Percentiles rank a stretch among this genome's conserved stretches.
Conservation (phyloP, 2,113 vertebrate species). For the Apistogramma diplotaenia region DNA sequence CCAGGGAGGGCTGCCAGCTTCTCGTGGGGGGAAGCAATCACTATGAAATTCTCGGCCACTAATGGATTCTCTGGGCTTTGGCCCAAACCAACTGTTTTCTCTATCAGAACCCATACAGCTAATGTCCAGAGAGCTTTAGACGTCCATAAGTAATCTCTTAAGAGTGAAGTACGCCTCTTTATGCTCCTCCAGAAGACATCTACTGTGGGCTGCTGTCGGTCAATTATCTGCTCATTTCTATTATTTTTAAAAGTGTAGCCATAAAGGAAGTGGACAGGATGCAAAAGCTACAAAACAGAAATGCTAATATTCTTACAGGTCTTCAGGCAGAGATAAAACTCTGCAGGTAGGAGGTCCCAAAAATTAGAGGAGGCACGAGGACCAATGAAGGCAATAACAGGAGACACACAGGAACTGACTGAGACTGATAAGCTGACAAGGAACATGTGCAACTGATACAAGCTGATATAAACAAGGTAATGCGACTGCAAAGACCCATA, state of each 20-base stretch:
- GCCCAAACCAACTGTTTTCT: not conserved
- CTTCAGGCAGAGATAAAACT: too few relatives aligned
- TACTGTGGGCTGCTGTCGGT: not conserved
- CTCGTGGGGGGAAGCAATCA: not conserved
- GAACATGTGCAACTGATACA: not conserved
- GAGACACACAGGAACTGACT: not conserved
- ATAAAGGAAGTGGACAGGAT: not conserved
- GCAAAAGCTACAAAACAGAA: not conserved
- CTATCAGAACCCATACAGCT: not conserved
- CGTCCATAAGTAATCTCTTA: not conserved
- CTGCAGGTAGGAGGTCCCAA: too few relatives aligned
- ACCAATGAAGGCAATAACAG: not conserved
- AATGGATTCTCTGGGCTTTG: not conserved
- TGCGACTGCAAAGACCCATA: not conserved
- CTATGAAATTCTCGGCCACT: not conserved
- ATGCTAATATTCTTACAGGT: not conserved
- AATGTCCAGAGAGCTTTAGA: not conserved
- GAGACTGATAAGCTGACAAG: not conserved
- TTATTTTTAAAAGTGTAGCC: not conserved
- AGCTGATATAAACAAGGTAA: not conserved
- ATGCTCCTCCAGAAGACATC: not conserved
- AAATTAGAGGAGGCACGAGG: not conserved
- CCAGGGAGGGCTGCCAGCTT: not conserved
- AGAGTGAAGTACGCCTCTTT: not conserved
- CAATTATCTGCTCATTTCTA: not conserved